Base-by-base conservation (phyloP, 2,888 invertebrate genomes). In the Protula sp. region DNA sequence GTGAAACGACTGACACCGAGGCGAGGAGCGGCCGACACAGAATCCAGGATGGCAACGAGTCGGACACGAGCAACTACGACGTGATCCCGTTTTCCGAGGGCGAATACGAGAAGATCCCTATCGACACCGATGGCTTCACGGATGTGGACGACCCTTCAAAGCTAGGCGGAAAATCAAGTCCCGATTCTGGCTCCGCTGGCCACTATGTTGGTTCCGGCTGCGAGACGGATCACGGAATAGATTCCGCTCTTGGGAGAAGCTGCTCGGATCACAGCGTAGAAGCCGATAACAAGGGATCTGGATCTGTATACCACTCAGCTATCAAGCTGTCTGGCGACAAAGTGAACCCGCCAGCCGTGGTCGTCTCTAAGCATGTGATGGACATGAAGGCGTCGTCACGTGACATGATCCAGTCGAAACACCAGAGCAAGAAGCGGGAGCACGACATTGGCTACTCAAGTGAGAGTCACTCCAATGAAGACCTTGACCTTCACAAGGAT, bases 401-500 rank as follows among this genome's bases (percentile, higher is more conserved):
- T 31, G 24, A 26, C 24, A 29, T 28, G 27, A 24, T 31, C 5
- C 5, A 30, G 19, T 19, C 1, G 31, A 48, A 48, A 29, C 30
- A 4, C 29, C 22, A 28, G 55, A 14, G 45, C 19, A 1, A n/a
- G 22, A 62, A 60, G 47, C 30, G 30, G 48, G 64, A 63, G 29
- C 70, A 70, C 55, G 81, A 81, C 67, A 72, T 81, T 30, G 81
- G 81, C 5, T 81, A 81, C 66, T 79, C 80, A 56, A 81, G 81
- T 67, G 81, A 79, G 67, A 79, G 78, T 58, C 77, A 77, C 63
- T 79, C 78, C 3, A 77, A 74, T 50, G 79, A 80, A 59, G 80
- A 80, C 58, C 66, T 69, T 14, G 72, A 70, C 47, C 47, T 45
- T 54, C 9, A 26, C 4, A 9, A 50, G 51, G 24, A 24, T 50